phyloP scores from a whole-genome alignment of 2,797 vertebrate species.

The Phalanger gymnotis region DNA sequence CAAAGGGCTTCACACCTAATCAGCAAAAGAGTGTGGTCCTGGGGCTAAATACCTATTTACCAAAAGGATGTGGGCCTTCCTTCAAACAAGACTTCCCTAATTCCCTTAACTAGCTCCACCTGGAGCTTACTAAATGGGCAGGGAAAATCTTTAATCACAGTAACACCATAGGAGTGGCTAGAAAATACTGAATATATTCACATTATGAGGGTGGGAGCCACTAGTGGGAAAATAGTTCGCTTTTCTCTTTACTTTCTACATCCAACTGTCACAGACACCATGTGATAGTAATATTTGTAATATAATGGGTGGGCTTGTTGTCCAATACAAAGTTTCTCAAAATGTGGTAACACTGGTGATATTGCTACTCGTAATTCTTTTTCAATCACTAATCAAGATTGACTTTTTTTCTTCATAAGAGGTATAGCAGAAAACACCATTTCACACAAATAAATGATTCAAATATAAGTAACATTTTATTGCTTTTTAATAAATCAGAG shows the following conservation, averaged over 20 bases:
- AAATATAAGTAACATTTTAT: background rate
- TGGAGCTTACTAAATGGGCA: too few species aligned
- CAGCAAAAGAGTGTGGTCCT: too few species aligned
- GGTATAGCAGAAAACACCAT: background rate
- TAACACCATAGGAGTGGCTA: too few species aligned
- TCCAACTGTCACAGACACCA: background rate
- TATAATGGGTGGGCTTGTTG: background rate
- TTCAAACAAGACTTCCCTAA: too few species aligned
- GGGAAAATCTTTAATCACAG: too few species aligned
- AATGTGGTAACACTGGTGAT: background rate
- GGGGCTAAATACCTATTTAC: too few species aligned
- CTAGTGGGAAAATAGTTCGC: background rate
- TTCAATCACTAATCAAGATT: background rate
- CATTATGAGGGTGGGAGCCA: background rate
- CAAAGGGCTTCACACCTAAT: too few species aligned
- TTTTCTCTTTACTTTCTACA: background rate
- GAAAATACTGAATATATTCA: background rate
- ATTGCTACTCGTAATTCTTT: background rate
- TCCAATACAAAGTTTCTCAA: background rate
- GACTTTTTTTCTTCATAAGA: background rate
- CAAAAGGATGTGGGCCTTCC: too few species aligned
- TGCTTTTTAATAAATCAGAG: background rate
- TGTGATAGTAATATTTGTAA: background rate
- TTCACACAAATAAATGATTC: background rate
- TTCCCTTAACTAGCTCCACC: too few species aligned